Evolutionary conservation across 2,797 vertebrate genomes (phyloP).

Genomic region (Myripristis murdjan): DNA sequence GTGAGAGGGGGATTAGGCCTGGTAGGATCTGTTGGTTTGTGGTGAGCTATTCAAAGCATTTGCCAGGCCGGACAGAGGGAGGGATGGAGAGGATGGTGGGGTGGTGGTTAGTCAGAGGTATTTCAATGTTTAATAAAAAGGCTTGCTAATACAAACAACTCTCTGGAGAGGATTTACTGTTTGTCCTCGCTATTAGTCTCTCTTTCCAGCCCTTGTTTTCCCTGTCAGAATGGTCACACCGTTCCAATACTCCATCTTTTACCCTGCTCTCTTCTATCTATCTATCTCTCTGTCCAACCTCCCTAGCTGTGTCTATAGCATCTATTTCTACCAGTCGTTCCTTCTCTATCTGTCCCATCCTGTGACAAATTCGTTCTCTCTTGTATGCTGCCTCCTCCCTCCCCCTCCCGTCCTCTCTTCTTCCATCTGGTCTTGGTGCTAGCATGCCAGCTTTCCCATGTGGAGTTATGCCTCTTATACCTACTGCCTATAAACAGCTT

Average conservation of each 20-base stretch:
- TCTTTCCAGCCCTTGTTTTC: slow-evolving; percentile 12
- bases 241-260: too few species aligned
- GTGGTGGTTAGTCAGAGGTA: slow-evolving; percentile 18
- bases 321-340: slow-evolving; percentile 64
- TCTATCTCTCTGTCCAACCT: background rate
- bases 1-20: slow-evolving; percentile 64
- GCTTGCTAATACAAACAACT: slow-evolving; percentile 22
- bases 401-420: slow-evolving; percentile 47
- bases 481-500: slow-evolving; percentile 75
- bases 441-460: slow-evolving; percentile 75
- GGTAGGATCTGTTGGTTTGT: slow-evolving; percentile 61
- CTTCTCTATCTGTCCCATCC: slow-evolving; percentile 64
- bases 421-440: slow-evolving; percentile 75
- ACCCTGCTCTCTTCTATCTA: too few species aligned
- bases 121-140: slow-evolving; percentile 39
- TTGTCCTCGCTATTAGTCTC: slow-evolving; percentile 3
- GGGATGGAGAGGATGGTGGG: too few species aligned
- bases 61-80: slow-evolving; percentile 48
- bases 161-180: background rate
- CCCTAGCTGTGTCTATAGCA: slow-evolving; percentile 15
- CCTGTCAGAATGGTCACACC: too few species aligned
- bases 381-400: slow-evolving; percentile 58
- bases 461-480: slow-evolving; percentile 79
- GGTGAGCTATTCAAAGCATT: slow-evolving; percentile 64
- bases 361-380: slow-evolving; percentile 66